Evolutionary conservation across 2,113 vertebrate species (phyloP).

Genomic region (Dicrurus megarhynchus): DNA sequence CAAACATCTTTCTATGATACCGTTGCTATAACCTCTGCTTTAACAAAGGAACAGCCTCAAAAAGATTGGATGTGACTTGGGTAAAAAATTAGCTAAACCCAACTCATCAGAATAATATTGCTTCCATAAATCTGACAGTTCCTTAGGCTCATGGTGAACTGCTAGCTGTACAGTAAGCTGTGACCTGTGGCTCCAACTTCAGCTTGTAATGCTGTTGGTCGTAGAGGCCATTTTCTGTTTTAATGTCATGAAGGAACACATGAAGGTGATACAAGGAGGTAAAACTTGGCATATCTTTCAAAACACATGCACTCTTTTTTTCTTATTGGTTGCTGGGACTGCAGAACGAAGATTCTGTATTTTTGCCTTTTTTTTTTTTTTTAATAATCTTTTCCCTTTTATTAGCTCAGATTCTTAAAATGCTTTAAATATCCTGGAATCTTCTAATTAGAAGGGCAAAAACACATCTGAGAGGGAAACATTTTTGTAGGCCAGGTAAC

Average conservation of each 20-base stretch:
- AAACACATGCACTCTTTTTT: neutral
- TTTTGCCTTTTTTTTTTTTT: neutral
- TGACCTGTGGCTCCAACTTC: neutral
- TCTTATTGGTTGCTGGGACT: neutral
- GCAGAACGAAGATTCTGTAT: neutral
- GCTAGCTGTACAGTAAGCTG: neutral
- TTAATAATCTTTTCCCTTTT: neutral
- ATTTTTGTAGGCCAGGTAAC: neutral
- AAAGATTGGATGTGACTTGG: neutral
- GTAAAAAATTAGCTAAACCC: neutral
- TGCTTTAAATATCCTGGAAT: neutral
- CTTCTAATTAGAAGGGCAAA: neutral
- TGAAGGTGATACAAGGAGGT: neutral
- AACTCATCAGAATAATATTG: neutral
- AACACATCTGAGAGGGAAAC: neutral
- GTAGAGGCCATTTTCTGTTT: neutral
- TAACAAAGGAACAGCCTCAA: neutral
- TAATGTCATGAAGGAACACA: neutral
- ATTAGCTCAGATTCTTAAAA: neutral
- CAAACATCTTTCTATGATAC: neutral
- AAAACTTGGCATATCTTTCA: neutral
- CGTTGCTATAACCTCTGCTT: neutral
- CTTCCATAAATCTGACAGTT: neutral
- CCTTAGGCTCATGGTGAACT: neutral
- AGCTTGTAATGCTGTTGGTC: neutral